Conservation (phyloP, 2,797 vertebrate species). For the Ataeniobius toweri region DNA sequence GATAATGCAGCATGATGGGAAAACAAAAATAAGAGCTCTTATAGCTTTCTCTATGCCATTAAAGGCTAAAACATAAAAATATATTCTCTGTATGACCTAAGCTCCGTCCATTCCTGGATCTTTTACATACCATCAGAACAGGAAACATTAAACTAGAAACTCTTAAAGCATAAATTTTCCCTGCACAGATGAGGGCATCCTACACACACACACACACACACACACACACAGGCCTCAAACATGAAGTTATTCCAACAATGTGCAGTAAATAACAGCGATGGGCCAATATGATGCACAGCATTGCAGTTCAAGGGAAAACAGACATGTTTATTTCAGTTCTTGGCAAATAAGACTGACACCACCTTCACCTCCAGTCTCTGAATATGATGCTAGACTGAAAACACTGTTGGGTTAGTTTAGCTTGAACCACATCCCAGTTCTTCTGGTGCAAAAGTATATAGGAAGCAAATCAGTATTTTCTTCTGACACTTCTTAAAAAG, state of each 20-base stretch:
- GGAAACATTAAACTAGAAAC: constrained; percentile 50
- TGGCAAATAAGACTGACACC: neutral
- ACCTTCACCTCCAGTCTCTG: neutral
- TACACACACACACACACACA: constrained; percentile 33
- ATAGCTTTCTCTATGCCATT: constrained; percentile 56
- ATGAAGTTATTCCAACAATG: constrained; percentile 30
- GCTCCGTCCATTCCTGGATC: constrained; percentile 48
- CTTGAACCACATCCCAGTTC: neutral
- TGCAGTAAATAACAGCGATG: constrained; percentile 37
- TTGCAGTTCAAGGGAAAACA: constrained; percentile 34
- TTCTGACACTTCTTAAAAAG: neutral
- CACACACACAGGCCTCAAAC: constrained; percentile 32
- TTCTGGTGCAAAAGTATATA: too few species aligned
- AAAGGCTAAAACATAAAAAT: constrained; percentile 79
- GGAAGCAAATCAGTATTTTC: neutral
- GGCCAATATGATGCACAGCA: constrained; percentile 48
- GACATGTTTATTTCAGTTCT: neutral
- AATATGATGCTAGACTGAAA: neutral
- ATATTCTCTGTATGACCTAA: constrained; percentile 72
- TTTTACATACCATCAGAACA: constrained; percentile 54
- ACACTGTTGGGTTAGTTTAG: constrained; percentile 1
- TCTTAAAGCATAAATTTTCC: constrained; percentile 57
- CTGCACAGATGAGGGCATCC: constrained; percentile 31
- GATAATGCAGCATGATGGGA: constrained; percentile 75
- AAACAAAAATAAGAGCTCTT: constrained; percentile 63